Evolutionary conservation across 2,797 vertebrate species (phyloP), one percentile per base, ranked within the genome.

Genomic region (Falco biarmicus): DNA sequence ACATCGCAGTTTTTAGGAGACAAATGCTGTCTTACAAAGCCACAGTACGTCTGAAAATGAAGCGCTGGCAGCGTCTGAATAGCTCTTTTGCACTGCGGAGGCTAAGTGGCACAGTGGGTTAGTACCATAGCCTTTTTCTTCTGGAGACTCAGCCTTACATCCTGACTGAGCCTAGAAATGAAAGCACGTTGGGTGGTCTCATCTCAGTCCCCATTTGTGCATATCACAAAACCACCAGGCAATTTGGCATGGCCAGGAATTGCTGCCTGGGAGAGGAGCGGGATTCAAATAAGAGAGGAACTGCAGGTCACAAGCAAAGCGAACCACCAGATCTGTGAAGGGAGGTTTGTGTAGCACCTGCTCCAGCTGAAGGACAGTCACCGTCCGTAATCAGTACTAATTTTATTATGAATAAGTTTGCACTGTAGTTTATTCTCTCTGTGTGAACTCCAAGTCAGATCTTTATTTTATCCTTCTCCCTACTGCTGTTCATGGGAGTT

Each of bases 111-210:
- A 96, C 96, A 97, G 92, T 95, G 92, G 86, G 79, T 95, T 94
- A 89, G 93, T 96, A 68, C 89, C 60, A 9, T 82, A 39, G 68
- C 73, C 87, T 86, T 97, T 97, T 98, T 97, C 91, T 95, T 96
- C 68, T 90, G 73, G 59, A 95, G 92, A 70, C 88, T 84, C 29
- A 2, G 82, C 39, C 85, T 95, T 79, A 80, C 82, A 96, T 97
- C 92, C 95, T 92, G 96, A 70, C n/a, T 94, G 87, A 90, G 82
- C 75, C 71, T n/a, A 77, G 48, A 92, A 97, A 96, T 89, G 94
- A 93, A 97, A 96, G 96, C 97, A 79, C 97, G 84, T 85, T 98
- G 98, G 97, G 98, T 98, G 98, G 98, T 97, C 98, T 96, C 86
- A 56, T 96, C 84, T 37, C 85, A 88, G 93, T 84, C 80, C 93